A percentile compares a stretch with the other conserved stretches of the same genome.
Evolutionary conservation across 2,113 vertebrate species (phyloP).

Genomic region (Scalopus aquaticus): DNA sequence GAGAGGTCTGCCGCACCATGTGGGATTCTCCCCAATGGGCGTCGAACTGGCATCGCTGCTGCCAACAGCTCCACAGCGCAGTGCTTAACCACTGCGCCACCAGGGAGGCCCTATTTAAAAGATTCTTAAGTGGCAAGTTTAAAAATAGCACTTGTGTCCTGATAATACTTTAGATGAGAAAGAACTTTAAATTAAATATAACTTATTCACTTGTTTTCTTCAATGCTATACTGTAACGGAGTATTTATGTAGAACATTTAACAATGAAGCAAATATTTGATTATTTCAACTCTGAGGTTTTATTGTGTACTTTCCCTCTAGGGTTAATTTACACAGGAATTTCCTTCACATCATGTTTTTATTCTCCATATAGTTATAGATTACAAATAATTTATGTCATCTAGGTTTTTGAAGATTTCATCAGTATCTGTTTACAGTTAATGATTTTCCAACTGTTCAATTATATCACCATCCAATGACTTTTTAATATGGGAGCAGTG

Average conservation of each 20-base stretch:
- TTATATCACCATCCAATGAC: constrained; percentile 38
- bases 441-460: constrained; percentile 56
- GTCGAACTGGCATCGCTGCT: no score
- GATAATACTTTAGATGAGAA: background rate
- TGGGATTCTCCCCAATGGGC: no score
- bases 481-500: constrained; percentile 52
- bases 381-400: constrained; percentile 54
- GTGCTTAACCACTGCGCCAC: no score
- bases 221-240: background rate
- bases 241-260: background rate
- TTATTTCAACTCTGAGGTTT: background rate
- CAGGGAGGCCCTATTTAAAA: no score
- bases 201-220: background rate
- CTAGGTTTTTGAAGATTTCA: constrained; percentile 36
- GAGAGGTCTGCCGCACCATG: no score
- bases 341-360: background rate
- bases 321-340: background rate
- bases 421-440: constrained; percentile 36
- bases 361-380: constrained; percentile 9
- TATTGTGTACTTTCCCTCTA: background rate
- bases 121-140: background rate
- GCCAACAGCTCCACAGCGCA: no score
- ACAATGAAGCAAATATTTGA: background rate
- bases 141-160: background rate
- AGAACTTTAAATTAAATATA: background rate